Evolutionary conservation across 2,797 vertebrate genomes (phyloP).

Genomic region (Pipistrellus kuhlii): DNA sequence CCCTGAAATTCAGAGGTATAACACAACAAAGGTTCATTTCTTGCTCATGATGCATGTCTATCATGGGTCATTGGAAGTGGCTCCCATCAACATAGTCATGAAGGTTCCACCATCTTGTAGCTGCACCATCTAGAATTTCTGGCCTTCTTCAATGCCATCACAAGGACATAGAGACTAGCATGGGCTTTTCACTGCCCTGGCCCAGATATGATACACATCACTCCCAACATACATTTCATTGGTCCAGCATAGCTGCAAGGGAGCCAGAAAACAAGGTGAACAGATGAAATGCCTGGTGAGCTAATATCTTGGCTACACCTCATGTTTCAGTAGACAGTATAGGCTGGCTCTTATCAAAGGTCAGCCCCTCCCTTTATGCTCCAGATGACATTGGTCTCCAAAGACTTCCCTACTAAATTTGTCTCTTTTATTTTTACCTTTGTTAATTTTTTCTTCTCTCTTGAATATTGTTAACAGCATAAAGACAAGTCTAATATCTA

Average conservation of each 20-base stretch:
- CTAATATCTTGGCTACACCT: background rate
- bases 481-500: background rate
- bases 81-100: background rate
- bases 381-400: background rate
- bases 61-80: background rate
- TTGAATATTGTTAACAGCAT: background rate
- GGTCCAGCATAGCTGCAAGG: background rate
- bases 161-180: background rate
- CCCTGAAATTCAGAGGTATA: background rate
- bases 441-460: background rate
- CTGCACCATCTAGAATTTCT: background rate
- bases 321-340: background rate
- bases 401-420: background rate
- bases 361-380: background rate
- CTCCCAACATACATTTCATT: background rate
- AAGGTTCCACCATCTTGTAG: background rate
- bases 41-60: background rate
- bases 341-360: background rate
- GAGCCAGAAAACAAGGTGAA: background rate
- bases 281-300: slow-evolving; percentile 9
- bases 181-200: background rate
- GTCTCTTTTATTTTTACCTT: background rate
- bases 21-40: background rate
- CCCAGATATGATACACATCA: background rate
- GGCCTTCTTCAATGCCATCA: background rate